Evolutionary conservation across 2,888 invertebrate species (phyloP).

Genomic region (Ectropis crepuscularia): DNA sequence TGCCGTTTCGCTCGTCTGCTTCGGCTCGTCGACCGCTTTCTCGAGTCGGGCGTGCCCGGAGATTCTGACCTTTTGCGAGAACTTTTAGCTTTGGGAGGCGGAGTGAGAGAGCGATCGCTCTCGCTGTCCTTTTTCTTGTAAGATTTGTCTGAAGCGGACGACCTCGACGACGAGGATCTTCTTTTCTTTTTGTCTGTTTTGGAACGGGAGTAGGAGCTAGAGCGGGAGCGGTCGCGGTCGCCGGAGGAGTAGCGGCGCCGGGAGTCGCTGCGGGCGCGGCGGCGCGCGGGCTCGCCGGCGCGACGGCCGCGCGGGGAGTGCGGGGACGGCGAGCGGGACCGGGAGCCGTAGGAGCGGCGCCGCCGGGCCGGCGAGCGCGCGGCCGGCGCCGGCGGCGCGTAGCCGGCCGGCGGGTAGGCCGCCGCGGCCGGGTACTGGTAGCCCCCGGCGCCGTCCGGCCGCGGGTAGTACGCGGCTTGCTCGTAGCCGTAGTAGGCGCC

Average conservation of each 20-base stretch:
- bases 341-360: slow-evolving; percentile 57
- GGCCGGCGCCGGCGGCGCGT: slow-evolving; percentile 36
- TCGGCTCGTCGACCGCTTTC: slow-evolving; percentile 30
- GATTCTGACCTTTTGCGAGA: slow-evolving; percentile 54
- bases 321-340: slow-evolving; percentile 46
- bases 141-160: slow-evolving; percentile 64
- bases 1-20: slow-evolving; percentile 50
- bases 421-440: slow-evolving; percentile 51
- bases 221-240: slow-evolving; percentile 66
- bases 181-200: slow-evolving; percentile 49
- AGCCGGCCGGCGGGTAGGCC: slow-evolving; percentile 30
- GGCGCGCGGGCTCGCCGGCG: slow-evolving; percentile 54
- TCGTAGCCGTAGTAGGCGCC: slow-evolving; percentile 67
- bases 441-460: slow-evolving; percentile 51
- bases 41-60: slow-evolving; percentile 40
- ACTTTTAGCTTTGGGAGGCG: slow-evolving; percentile 55
- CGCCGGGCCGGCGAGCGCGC: slow-evolving; percentile 44
- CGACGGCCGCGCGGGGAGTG: slow-evolving; percentile 44
- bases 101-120: slow-evolving; percentile 55
- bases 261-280: slow-evolving; percentile 61
- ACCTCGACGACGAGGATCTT: slow-evolving; percentile 57
- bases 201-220: slow-evolving; percentile 63
- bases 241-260: slow-evolving; percentile 68
- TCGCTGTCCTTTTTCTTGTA: slow-evolving; percentile 54
- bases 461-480: slow-evolving; percentile 64